Evolutionary conservation across 1,140 invertebrate species (phyloP), one percentile per base, ranked within the genome.

Genomic region (Ladona fulva): DNA sequence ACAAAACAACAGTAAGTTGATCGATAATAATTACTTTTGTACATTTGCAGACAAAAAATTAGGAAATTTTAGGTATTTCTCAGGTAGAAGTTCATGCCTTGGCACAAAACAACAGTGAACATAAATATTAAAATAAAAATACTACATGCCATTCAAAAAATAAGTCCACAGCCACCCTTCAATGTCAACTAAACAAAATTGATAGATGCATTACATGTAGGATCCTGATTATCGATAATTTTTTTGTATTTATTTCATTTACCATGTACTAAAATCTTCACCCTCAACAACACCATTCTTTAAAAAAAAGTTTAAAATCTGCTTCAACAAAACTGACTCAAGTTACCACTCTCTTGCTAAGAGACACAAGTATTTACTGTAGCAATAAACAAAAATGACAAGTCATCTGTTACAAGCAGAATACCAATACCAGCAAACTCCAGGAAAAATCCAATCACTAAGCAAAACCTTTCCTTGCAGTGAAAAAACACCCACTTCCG

Each of bases 101-200:
- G 52, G 52, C 52, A 66, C 52, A 66, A 66, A 66, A 66, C 52
- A 66, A 22, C n/a, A 22, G n/a, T 66, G 16, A 66, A 66, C 52
- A 66, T 66, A 66, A 66, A 66, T 66, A 66, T 66, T 66, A 66
- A 66, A 66, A 66, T 66, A 66, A 66, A 52, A 37, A 37, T 37
- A 66, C 52, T 66, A 66, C 52, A 66, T 66, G 14, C 52, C 14
- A 22, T 12, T 66, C 52, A 66, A 66, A 66, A 66, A 66, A 66
- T 66, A 66, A 66, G 3, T 66, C 52, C 3, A 6, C 52, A 66
- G 3, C 12, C 12, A 66, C 52, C 52, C 52, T 19, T 66, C 52
- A 66, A 19, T 66, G 14, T 66, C 12, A 1, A 16, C 52, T 19
- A 66, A 16, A 66, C 52, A 66, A 66, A 66, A 66, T 66, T 12